Percentiles rank a stretch among this genome's conserved stretches.
Conservation (phyloP, 2,113 vertebrate species). For the Saccopteryx leptura region DNA sequence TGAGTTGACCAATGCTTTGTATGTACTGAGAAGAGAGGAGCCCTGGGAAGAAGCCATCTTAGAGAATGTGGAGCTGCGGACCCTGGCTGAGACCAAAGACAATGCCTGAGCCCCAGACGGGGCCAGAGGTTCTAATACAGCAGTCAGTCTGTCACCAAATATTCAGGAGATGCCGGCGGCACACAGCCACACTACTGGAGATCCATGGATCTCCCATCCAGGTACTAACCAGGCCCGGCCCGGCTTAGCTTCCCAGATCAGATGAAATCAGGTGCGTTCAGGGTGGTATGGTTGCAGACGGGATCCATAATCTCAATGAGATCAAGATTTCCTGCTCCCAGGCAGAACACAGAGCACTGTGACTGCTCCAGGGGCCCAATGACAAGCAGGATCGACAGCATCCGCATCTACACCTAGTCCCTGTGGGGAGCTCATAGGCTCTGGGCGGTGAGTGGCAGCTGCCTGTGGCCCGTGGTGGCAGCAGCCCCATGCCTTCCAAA, state of each 20-base stretch:
- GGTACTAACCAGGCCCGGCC: too few species aligned
- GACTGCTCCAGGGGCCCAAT: accelerated
- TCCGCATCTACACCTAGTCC: neutral
- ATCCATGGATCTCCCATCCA: neutral
- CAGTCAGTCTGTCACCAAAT: neutral
- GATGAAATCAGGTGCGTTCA: too few species aligned
- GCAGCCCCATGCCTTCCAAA: accelerated
- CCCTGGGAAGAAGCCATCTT: neutral
- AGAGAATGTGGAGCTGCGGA: neutral
- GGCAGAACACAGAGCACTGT: neutral
- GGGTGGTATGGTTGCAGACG: too few species aligned
- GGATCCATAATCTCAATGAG: neutral
- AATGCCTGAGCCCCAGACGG: neutral
- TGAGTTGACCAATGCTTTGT: neutral
- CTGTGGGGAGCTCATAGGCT: too few species aligned
- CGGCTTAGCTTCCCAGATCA: too few species aligned
- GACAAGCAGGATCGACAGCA: neutral
- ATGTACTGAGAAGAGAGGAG: neutral
- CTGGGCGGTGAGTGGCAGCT: neutral
- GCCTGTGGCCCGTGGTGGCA: neutral
- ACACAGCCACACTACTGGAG: neutral
- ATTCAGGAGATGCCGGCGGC: neutral
- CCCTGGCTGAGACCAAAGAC: neutral
- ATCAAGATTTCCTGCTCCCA: neutral
- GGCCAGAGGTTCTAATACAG: neutral